Percentiles rank a stretch among this genome's conserved stretches.
phyloP scores from a whole-genome alignment of 2,797 vertebrate genomes.

The Phoebastria nigripes region DNA sequence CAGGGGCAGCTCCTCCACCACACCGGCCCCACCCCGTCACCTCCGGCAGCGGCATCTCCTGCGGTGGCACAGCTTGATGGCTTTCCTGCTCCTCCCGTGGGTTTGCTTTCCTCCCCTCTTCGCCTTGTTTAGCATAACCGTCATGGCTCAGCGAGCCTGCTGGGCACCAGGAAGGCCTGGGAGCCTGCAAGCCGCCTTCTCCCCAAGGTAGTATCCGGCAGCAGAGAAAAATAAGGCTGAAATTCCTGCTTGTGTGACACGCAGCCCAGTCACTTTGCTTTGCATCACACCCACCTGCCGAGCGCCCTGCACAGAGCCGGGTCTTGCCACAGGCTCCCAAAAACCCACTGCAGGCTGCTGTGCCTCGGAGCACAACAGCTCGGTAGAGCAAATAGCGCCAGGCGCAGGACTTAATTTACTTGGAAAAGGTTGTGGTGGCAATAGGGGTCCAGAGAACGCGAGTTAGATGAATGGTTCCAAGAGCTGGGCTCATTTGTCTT shows the following conservation, averaged over 20 bases:
- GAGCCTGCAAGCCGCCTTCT: not conserved
- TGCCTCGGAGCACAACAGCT: not conserved
- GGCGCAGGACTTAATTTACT: not conserved
- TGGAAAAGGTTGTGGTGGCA: not conserved
- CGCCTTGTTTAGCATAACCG: not conserved
- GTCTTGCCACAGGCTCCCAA: accelerated
- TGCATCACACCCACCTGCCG: accelerated
- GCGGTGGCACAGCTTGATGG: not conserved
- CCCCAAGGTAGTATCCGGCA: not conserved
- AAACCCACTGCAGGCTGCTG: not conserved
- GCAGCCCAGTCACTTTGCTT: not conserved
- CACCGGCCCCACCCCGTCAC: not conserved
- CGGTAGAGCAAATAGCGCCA: not conserved
- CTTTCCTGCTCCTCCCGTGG: not conserved
- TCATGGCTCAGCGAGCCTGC: not conserved
- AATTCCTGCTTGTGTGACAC: not conserved
- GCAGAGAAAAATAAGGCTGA: not conserved
- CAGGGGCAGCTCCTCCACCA: not conserved
- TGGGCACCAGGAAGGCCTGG: not conserved
- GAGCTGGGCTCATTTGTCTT: not conserved
- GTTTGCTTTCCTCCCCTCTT: not conserved
- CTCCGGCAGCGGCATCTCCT: not conserved
- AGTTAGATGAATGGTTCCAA: constrained; percentile 1
- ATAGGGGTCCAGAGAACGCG: not conserved
- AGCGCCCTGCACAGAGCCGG: not conserved